These are phyloP conservation scores for Pollenia angustigena DNA, from an alignment of 2,888 invertebrate genomes.

Conservation along the genomic window DNA sequence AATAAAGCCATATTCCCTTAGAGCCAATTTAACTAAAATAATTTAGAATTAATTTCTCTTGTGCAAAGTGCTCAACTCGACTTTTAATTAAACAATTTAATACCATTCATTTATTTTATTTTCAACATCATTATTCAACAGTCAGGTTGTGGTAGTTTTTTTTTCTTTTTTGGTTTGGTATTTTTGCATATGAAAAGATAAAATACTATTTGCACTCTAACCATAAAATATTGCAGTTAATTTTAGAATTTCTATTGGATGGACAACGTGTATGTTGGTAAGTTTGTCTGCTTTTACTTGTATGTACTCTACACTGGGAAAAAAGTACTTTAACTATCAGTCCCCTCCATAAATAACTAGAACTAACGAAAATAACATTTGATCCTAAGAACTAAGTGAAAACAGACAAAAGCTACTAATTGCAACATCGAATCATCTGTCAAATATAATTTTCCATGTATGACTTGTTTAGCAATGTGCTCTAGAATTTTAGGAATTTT, in stretches of 20 bases:
- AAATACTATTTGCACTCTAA: neutral
- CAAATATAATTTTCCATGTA: no score
- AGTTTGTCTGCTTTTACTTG: neutral
- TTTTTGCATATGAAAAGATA: constrained; percentile 8
- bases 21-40: constrained; percentile 37
- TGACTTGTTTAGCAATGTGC: no score
- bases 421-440: no score
- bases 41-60: constrained; percentile 48
- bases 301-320: neutral
- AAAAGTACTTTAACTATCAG: no score
- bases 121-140: constrained; percentile 50
- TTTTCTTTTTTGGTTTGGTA: constrained; percentile 5
- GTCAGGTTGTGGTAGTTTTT: constrained; percentile 20
- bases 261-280: neutral
- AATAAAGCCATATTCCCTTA: constrained; percentile 16
- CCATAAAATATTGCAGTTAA: constrained; percentile 41
- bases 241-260: constrained; percentile 26
- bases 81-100: constrained; percentile 57
- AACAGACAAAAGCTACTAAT: no score
- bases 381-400: no score
- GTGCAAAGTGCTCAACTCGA: constrained; percentile 10
- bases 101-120: constrained; percentile 15
- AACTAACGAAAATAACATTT: no score
- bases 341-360: no score
- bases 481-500: no score